Conservation (phyloP, 2,113 vertebrate genomes). For the Pandion haliaetus region DNA sequence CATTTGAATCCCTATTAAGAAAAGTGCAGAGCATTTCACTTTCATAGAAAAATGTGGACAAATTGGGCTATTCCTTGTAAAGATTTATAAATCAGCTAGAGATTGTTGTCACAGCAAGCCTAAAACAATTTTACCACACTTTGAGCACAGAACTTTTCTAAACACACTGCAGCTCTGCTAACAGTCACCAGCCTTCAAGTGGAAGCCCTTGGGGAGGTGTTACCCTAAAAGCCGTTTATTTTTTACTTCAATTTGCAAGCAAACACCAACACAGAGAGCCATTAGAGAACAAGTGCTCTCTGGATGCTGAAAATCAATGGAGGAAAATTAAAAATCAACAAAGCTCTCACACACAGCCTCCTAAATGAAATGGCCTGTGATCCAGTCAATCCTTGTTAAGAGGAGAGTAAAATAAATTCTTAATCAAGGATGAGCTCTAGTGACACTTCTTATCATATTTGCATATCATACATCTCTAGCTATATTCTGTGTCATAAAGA, state of each 20-base stretch:
- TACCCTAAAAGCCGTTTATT: constrained; percentile 67
- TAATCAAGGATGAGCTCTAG: constrained; percentile 55
- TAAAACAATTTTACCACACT: background rate
- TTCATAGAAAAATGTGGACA: background rate
- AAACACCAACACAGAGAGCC: constrained; percentile 65
- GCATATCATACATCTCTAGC: background rate
- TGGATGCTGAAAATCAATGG: constrained; percentile 73
- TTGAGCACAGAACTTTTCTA: constrained; percentile 20
- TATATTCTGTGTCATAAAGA: background rate
- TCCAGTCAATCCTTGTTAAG: constrained; percentile 65
- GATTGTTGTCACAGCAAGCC: background rate
- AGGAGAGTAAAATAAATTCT: constrained; percentile 61
- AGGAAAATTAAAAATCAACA: constrained; percentile 76
- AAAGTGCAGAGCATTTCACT: background rate
- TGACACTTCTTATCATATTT: constrained; percentile 28
- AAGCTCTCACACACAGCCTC: constrained; percentile 55
- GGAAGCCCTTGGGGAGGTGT: constrained; percentile 61
- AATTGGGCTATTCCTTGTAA: background rate
- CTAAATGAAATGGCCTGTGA: constrained; percentile 68
- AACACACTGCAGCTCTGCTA: constrained; percentile 15
- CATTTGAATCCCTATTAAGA: background rate
- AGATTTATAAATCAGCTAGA: background rate
- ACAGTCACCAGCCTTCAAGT: constrained; percentile 15
- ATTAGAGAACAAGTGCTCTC: constrained; percentile 70
- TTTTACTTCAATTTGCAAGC: constrained; percentile 70